Base-by-base conservation (phyloP, 2,888 invertebrate species). In the Volucella inanis region DNA sequence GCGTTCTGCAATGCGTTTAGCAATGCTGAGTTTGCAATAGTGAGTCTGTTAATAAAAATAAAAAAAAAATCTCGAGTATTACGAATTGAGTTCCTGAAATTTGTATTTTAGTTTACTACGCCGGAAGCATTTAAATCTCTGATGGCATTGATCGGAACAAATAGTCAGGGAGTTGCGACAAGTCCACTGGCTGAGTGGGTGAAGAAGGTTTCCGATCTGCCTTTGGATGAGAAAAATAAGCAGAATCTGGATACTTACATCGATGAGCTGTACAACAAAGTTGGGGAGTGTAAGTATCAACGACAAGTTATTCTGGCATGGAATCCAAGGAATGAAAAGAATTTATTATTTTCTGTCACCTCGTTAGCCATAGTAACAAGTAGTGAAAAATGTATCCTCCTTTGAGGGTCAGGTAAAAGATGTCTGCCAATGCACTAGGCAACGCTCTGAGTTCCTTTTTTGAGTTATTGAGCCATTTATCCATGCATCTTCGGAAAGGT, bases 131-230 rank as follows among this genome's bases (percentile, higher is more conserved):
- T 98, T 90, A 94, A 95, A 87, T 91, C 93, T 0, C 88, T 94
- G 0, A 93, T 94, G 93, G 95, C 95, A 0, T 90, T 96, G 38
- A 92, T 94, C 12, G 98, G 98, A 6, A 97, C 97, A n/a, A 99
- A 99, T 91, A 97, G 97, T 0, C 99, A 99, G 93, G 98, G 98
- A 4, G 96, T 98, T 72, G 98, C 98, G 3, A 97, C 98, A 0
- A 98, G 97, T 91, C 95, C 98, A 0, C 93, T 98, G 64, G 96
- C 97, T 18, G 94, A 95, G 88, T 99, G 98, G 98, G 97, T 96
- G 3, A 95, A 95, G 88, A 95, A 95, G 88, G 95, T 96, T 45
- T 93, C 95, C 2, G 94, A 94, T 8, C 91, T 97, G 59, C 93
- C 94, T 0, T 91, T 97, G 89, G 93, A 94, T 0, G 94, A 94